Conservation (phyloP, 2,888 invertebrate genomes). For the Periphyllus acericola region DNA sequence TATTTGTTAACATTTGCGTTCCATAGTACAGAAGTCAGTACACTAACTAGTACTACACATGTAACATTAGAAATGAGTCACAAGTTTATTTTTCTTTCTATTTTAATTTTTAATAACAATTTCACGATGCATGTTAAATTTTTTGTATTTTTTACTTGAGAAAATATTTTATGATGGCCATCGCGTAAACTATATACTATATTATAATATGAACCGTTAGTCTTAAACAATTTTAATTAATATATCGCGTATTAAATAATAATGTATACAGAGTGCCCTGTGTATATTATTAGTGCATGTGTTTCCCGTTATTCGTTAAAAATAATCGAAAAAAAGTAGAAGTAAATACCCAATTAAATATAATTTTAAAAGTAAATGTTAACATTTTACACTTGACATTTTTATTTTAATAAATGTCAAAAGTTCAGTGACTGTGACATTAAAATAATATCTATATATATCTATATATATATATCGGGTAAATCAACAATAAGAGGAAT, state of each 20-base stretch:
- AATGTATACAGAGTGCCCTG: neutral
- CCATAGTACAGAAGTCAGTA: neutral
- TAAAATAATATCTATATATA: neutral
- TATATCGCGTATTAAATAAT: neutral
- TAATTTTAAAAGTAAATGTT: neutral
- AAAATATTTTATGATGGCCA: neutral
- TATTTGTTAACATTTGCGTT: conserved; percentile 44
- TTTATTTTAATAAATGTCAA: neutral
- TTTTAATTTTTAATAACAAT: neutral
- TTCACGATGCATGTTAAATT: neutral
- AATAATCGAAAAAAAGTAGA: neutral
- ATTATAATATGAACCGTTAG: neutral
- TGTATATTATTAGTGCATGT: neutral
- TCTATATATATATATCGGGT: neutral
- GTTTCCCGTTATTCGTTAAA: neutral
- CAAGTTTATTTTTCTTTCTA: neutral
- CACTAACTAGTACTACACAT: neutral
- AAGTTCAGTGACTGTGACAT: neutral
- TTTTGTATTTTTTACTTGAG: neutral
- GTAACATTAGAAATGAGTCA: conserved; percentile 7
- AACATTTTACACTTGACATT: too few species aligned
- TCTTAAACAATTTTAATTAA: neutral
- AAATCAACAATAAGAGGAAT: neutral
- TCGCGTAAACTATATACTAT: too few species aligned
- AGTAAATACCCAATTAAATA: neutral